phyloP scores from a whole-genome alignment of 2,888 invertebrate species.

The Pheosia gnoma region DNA sequence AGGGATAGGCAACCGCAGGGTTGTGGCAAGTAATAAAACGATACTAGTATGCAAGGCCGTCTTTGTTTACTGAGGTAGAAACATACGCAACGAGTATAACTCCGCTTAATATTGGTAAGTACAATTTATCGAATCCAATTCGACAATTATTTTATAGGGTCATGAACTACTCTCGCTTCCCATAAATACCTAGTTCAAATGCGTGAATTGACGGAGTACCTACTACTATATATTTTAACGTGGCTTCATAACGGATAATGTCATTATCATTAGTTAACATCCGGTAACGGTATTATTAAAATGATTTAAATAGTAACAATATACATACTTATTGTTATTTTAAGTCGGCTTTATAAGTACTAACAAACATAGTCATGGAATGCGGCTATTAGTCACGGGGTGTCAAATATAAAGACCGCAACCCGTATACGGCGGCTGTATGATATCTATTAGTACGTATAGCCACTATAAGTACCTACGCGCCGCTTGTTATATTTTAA shows the following conservation, averaged over 20 bases:
- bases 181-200: too few species aligned
- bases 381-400: not conserved
- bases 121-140: not conserved
- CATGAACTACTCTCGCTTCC: not conserved
- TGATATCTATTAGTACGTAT: conserved; percentile 5
- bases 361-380: not conserved
- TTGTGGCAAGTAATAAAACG: conserved; percentile 73
- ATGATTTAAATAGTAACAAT: not conserved
- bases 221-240: not conserved
- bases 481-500: conserved; percentile 16
- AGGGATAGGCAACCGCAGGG: conserved; percentile 61
- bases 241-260: too few species aligned
- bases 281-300: not conserved
- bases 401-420: not conserved
- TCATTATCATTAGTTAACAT: too few species aligned
- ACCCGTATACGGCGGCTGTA: not conserved
- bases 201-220: too few species aligned
- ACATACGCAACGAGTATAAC: conserved; percentile 54
- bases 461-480: conserved; percentile 7
- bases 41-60: conserved; percentile 72
- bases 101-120: conserved; percentile 11
- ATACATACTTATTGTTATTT: not conserved
- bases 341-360: not conserved
- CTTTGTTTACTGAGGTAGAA: conserved; percentile 76
- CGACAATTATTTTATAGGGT: not conserved